phyloP scores from a whole-genome alignment of 2,113 vertebrate species.

The Cynoglossus semilaevis region DNA sequence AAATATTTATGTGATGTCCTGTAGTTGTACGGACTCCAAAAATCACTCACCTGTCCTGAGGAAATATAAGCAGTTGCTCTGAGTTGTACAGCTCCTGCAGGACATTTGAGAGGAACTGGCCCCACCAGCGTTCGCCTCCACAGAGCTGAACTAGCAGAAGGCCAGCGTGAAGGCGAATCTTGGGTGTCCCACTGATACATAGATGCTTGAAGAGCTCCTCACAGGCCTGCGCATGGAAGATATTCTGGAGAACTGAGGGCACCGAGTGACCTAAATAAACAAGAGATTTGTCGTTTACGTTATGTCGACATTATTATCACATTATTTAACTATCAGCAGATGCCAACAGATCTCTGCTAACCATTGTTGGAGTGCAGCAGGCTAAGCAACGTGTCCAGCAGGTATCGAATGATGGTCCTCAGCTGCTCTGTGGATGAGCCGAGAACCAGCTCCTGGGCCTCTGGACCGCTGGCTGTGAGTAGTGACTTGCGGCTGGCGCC shows the following conservation, averaged over 20 bases:
- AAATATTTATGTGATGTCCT: too few relatives aligned
- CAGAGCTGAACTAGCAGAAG: constrained; percentile 95
- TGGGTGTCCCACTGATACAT: constrained; percentile 97
- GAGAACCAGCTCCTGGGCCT: constrained; percentile 87
- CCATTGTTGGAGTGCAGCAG: constrained; percentile 96
- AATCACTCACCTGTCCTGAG: constrained; percentile 88
- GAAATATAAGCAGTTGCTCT: constrained; percentile 96
- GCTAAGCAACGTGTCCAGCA: constrained; percentile 96
- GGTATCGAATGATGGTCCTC: constrained; percentile 93
- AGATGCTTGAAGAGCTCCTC: constrained; percentile 98
- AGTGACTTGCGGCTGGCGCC: constrained; percentile 84
- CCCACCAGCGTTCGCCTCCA: constrained; percentile 97
- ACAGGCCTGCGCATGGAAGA: constrained; percentile 94
- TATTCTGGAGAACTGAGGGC: constrained; percentile 92
- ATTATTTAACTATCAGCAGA: neutral
- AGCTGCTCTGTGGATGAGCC: constrained; percentile 95
- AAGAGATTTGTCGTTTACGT: neutral
- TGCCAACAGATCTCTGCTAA: constrained; percentile 60
- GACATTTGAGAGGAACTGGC: constrained; percentile 97
- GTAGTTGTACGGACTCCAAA: neutral
- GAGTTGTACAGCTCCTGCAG: constrained; percentile 98
- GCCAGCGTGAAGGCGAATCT: constrained; percentile 93
- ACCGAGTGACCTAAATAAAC: constrained; percentile 84
- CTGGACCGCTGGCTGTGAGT: constrained; percentile 70
- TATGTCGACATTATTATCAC: neutral